phyloP scores from a whole-genome alignment of 2,113 vertebrate species.

The Benitochromis conjunctus region DNA sequence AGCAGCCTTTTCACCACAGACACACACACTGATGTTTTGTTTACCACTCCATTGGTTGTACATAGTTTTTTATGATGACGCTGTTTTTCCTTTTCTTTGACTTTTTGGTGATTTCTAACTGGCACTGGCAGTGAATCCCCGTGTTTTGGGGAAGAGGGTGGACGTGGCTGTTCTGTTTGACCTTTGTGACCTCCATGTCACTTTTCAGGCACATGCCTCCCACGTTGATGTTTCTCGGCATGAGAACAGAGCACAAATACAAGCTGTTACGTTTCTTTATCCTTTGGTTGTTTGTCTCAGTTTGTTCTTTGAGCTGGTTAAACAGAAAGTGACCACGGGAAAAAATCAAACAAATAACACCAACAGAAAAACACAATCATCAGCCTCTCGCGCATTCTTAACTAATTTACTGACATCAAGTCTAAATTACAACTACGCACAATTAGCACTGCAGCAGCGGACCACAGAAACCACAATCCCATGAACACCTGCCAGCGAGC shows the following conservation, averaged over 20 bases:
- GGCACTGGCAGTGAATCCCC: constrained; percentile 48
- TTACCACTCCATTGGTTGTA: constrained; percentile 82
- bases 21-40: constrained; percentile 79
- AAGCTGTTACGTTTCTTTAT: constrained; percentile 68
- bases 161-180: constrained; percentile 34
- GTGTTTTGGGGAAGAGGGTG: not conserved
- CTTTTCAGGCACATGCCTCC: constrained; percentile 42
- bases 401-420: not conserved
- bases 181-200: constrained; percentile 52
- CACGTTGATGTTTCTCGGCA: constrained; percentile 55
- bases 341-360: not conserved
- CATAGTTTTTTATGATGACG: constrained; percentile 82
- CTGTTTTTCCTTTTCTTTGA: constrained; percentile 46
- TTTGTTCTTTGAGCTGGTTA: constrained; percentile 29
- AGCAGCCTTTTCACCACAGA: constrained; percentile 80
- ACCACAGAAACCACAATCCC: not conserved
- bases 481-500: not conserved
- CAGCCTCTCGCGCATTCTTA: not conserved
- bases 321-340: not conserved
- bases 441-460: constrained; percentile 8
- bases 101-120: constrained; percentile 56
- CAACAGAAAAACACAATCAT: not conserved
- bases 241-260: constrained; percentile 76
- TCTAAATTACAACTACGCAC: not conserved
- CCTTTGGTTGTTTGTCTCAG: constrained; percentile 52